Base-by-base conservation (phyloP, 2,888 invertebrate species). In the Monopis laevigella region DNA sequence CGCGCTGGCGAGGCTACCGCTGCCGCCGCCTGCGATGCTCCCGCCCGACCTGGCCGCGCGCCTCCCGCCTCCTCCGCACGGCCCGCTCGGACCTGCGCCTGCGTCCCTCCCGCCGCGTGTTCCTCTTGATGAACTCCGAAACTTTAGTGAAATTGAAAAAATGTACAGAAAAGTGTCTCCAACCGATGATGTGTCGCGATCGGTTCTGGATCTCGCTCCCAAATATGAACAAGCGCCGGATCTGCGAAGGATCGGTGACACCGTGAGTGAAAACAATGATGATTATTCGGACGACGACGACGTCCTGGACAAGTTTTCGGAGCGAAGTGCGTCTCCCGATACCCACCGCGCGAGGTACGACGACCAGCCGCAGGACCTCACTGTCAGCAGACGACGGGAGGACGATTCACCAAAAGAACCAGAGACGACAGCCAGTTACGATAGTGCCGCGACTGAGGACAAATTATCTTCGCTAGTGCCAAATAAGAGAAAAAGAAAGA, bases 401-500 rank as follows among this genome's bases (percentile, higher is more conserved):
- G 87, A 88, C 54, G 61, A 71, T 46, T 74, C 80, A 50, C 66
- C 67, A 13, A 73, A 75, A 24, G 75, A 78, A 57, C 58, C 68
- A 13, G 71, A 65, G 44, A 48, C 53, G 39, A 56, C 53, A 45
- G 48, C 48, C 42, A 64, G 64, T 46, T 64, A 58, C 39, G 74
- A 72, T 44, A 63, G 69, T 58, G 63, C 68, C 62, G 59, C 53
- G 41, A 49, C 62, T 17, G 83, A 83, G 40, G 83, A 83, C 50
- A 82, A 82, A 54, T 64, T 67, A 30, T 68, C 65, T 13, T 58
- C 55, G 39, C 51, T 67, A 45, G 73, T 78, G 55, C 89, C 88
- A 46, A 88, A 85, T 58, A 87, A 87, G 61, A 83, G 91, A 51
- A 93, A 93, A 59, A 81, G 92, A 41, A 92, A 92, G 67, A 91